phyloP scores from a whole-genome alignment of 2,797 vertebrate species.

The Parauchenoglanis punctatus region DNA sequence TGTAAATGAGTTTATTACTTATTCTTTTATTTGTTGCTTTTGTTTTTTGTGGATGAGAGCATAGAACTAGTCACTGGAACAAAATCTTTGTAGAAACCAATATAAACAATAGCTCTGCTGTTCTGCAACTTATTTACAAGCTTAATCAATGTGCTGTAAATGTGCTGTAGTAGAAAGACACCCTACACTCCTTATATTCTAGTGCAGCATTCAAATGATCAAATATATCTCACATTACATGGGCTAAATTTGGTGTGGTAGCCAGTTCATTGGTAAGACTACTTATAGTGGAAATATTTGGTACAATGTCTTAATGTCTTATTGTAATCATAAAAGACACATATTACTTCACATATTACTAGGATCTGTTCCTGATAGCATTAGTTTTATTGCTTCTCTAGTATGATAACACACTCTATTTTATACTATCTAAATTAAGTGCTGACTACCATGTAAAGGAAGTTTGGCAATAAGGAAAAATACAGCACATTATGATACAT shows the following conservation, averaged over 20 bases:
- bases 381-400: conserved; percentile 39
- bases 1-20: not conserved
- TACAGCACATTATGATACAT: not conserved
- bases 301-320: conserved; percentile 12
- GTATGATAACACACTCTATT: conserved; percentile 25
- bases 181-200: not conserved
- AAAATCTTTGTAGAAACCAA: not conserved
- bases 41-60: not conserved
- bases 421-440: conserved; percentile 32
- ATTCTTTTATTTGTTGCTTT: no score
- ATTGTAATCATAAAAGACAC: conserved; percentile 22
- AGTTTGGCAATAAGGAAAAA: conserved; percentile 4
- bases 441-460: conserved; percentile 20
- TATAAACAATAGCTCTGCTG: not conserved
- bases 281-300: not conserved
- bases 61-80: not conserved
- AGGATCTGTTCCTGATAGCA: conserved; percentile 42
- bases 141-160: not conserved
- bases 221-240: not conserved
- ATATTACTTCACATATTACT: not conserved
- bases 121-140: not conserved
- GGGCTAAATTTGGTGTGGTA: not conserved
- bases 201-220: not conserved
- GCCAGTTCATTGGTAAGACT: not conserved
- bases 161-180: not conserved